Conservation (phyloP, 2,797 vertebrate genomes). For the Diplodus sargus region DNA sequence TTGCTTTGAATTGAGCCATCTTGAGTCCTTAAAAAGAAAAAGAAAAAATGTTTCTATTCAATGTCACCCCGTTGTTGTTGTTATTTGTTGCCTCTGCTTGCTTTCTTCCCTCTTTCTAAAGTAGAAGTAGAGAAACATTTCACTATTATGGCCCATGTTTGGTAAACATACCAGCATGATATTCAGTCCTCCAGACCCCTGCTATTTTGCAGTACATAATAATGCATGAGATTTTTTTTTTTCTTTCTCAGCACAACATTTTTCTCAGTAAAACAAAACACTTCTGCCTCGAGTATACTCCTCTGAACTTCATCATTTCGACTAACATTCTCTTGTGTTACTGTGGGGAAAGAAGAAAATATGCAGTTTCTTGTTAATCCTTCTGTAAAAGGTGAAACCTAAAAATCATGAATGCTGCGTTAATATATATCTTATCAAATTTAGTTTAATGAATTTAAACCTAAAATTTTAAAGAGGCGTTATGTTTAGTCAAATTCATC, state of each 20-base stretch:
- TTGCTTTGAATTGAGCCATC: slow-evolving; percentile 5
- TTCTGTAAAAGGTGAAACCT: neutral
- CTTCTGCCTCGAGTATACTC: slow-evolving; percentile 7
- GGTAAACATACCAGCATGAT: slow-evolving; percentile 21
- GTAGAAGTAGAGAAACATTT: slow-evolving; percentile 14
- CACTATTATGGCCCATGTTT: neutral
- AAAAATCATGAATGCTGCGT: neutral
- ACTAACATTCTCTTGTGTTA: neutral
- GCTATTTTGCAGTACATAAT: slow-evolving; percentile 7
- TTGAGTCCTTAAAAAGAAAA: neutral
- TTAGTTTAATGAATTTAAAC: neutral
- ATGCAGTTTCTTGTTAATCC: neutral
- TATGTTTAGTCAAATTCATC: neutral
- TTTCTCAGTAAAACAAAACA: neutral
- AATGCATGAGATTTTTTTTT: slow-evolving; percentile 6
- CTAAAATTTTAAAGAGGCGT: neutral
- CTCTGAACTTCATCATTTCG: neutral
- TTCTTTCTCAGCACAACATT: neutral
- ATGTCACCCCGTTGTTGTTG: neutral
- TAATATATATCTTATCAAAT: neutral
- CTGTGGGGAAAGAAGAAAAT: neutral
- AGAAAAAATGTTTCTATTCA: neutral
- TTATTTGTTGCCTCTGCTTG: slow-evolving; percentile 7
- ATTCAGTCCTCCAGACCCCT: neutral
- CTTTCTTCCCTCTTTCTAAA: neutral